Evolutionary conservation across 2,888 invertebrate species (phyloP), one percentile per base, ranked within the genome.

Genomic region (Amiota minor): DNA sequence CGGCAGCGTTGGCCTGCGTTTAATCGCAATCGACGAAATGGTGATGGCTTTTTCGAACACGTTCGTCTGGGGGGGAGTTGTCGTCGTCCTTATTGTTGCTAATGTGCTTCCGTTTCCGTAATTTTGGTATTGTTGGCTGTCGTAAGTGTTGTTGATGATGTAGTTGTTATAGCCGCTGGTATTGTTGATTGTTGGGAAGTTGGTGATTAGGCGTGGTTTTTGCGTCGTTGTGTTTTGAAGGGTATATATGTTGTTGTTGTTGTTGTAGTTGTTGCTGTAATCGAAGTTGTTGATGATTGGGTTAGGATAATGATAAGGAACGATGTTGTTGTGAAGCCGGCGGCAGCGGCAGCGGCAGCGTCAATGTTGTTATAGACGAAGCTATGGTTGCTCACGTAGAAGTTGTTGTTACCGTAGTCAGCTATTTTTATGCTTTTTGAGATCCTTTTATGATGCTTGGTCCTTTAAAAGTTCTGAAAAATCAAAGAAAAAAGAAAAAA

Each of bases 1-100:
- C 89, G 90, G 90, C 90, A 90, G 90, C 90, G 90, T 89, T 88
- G 90, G 90, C 90, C 90, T 90, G 88, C 90, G 90, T 89, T 90
- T 90, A 88, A 90, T 89, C 90, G 90, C 90, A 89, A 90, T 90
- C 89, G 90, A 90, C 90, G 90, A 90, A 90, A 90, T 90, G 90
- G 90, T 90, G 90, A 89, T 89, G 88, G 89, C 86, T 90, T 90
- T 90, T 90, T 88, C 87, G 80, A 84, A 88, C 86, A 87, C 88
- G 83, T 80, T 79, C 80, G 80, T 83, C 83, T 88, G 88, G 81
- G 83, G 77, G 55, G 79, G 79, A 80, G 77, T 68, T 59, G 76
- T 49, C 69, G 59, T 47, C 47, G 35, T 35, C 35, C 35, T 35
- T 35, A 10, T 14, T 55, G 68, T 71, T 77, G 72, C 68, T 71